Base-by-base conservation (phyloP, 2,113 vertebrate species). In the Solea senegalensis region DNA sequence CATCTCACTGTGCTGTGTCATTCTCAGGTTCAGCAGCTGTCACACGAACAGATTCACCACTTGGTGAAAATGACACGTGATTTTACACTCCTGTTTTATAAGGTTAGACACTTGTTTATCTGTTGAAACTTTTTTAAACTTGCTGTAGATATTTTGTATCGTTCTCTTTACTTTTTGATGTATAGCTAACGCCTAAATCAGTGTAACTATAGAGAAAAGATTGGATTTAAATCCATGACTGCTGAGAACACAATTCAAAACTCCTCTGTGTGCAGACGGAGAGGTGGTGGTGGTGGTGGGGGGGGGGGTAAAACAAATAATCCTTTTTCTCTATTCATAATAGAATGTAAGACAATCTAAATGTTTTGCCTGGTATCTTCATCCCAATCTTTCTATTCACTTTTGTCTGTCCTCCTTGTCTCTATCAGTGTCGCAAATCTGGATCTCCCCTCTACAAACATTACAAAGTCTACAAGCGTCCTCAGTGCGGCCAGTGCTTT, bases 21-120 rank as follows among this genome's bases (percentile, higher is more conserved):
- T 83, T 88, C 80, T 63, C 51, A 99, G 97, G 94, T 95, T 79
- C 92, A 90, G 66, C 94, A 96, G 40, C 83, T 98, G 92, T 94
- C 90, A 27, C 88, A 91, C 28, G 86, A 93, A 39, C 96, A 96
- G 52, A 82, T 92, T 62, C 84, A 63, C 76, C 94, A 93, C 81
- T 65, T 99, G 75, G 96, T 99, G 83, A 98, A 97, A 90, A 96
- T 96, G 96, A 95, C 91, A 0, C 92, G 92, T 9, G 94, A 97
- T 82, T 99, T 99, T 86, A 95, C 95, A 11, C 80, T 96, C 28
- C 94, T 99, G 26, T 99, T 99, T 89, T 98, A 98, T 82, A 96
- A 95, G 95, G 96, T 98, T 91, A 82, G 85, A 62, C 5, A 8
- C 34, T 73, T 16, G 2, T 54, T 55, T 5, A 16, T 79, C 15